phyloP scores from a whole-genome alignment of 1,140 invertebrate genomes.

The Forficula auricularia region DNA sequence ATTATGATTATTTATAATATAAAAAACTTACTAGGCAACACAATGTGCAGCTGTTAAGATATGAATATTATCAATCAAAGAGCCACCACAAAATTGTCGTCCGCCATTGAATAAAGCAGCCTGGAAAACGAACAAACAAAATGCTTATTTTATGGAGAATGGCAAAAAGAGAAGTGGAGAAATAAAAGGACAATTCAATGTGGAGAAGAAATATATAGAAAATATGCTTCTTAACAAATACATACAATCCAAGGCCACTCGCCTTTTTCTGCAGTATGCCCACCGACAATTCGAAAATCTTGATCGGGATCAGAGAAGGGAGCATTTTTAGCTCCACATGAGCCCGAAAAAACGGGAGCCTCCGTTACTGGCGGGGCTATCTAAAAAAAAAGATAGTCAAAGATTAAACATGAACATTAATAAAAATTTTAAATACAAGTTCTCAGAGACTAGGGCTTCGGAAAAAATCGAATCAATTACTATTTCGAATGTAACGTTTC shows the following conservation, averaged over 20 bases:
- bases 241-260: slow-evolving; percentile 68
- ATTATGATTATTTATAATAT: too few species aligned
- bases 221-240: too few species aligned
- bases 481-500: too few species aligned
- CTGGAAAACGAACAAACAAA: slow-evolving; percentile 17
- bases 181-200: too few species aligned
- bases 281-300: slow-evolving; percentile 59
- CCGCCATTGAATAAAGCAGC: slow-evolving; percentile 63
- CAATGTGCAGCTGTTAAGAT: slow-evolving; percentile 83
- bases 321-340: slow-evolving; percentile 54
- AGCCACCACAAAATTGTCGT: slow-evolving; percentile 77
- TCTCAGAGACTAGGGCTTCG: too few species aligned
- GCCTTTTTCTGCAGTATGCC: slow-evolving; percentile 55
- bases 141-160: slow-evolving; percentile 1
- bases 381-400: not conserved
- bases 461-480: too few species aligned
- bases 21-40: slow-evolving; percentile 61
- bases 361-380: slow-evolving; percentile 15
- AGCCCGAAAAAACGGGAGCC: slow-evolving; percentile 20
- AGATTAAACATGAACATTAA: too few species aligned
- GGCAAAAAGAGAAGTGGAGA: too few species aligned
- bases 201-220: too few species aligned
- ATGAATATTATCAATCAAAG: slow-evolving; percentile 63
- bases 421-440: too few species aligned
- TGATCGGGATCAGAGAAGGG: slow-evolving; percentile 44